Evolutionary conservation across 2,113 vertebrate genomes (phyloP).

Genomic region (Spermophilus dauricus): DNA sequence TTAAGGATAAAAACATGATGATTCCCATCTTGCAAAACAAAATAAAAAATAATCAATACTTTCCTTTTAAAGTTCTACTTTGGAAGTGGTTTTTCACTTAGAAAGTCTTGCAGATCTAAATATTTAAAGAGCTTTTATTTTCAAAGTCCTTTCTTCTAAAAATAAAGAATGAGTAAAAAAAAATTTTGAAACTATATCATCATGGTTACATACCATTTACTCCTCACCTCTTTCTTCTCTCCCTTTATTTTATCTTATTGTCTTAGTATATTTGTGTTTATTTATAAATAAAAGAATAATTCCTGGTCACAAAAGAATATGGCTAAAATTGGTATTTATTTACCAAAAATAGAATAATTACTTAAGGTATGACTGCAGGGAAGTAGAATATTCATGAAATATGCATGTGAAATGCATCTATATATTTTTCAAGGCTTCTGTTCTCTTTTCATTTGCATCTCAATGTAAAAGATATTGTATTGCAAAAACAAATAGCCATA

Average conservation of each 20-base stretch:
- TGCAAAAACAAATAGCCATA: neutral
- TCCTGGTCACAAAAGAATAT: conserved; percentile 64
- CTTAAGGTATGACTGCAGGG: conserved; percentile 73
- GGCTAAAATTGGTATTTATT: conserved; percentile 41
- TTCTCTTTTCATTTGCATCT: conserved; percentile 69
- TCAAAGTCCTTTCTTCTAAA: conserved; percentile 54
- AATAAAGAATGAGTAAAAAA: conserved; percentile 36
- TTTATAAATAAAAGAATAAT: conserved; percentile 52
- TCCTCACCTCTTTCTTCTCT: neutral
- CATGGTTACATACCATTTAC: neutral
- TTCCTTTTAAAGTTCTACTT: conserved; percentile 49
- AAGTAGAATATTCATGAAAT: conserved; percentile 79
- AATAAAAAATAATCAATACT: conserved; percentile 40
- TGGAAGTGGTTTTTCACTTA: conserved; percentile 36
- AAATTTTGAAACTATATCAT: neutral
- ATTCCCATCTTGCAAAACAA: conserved; percentile 30
- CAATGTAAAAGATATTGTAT: neutral
- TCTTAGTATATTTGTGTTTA: conserved; percentile 33
- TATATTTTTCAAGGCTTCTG: conserved; percentile 71
- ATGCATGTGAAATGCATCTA: conserved; percentile 58
- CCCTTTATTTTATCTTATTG: conserved; percentile 3
- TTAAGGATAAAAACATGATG: conserved; percentile 22
- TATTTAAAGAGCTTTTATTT: conserved; percentile 66
- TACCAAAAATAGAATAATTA: conserved; percentile 76
- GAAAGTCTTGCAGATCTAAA: conserved; percentile 43